phyloP scores from a whole-genome alignment of 1,140 invertebrate genomes.

The Solenopsis fugax region DNA sequence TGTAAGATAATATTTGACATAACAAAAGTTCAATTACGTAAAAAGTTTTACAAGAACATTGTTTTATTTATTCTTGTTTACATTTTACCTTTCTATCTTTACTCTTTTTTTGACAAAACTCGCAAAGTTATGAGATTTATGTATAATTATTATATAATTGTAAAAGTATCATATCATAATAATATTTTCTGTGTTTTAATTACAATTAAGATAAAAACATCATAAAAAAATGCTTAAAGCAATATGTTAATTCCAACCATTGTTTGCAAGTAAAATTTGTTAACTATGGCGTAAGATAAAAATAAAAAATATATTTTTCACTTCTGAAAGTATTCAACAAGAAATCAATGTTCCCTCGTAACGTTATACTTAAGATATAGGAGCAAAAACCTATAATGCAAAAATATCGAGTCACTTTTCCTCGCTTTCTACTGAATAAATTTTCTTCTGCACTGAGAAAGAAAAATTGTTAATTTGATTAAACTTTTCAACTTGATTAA shows the following conservation, averaged over 20 bases:
- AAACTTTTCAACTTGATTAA: no score
- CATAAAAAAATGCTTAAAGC: slow-evolving; percentile 19
- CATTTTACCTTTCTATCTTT: not conserved
- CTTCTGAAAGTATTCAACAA: slow-evolving; percentile 5
- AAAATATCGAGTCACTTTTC: no score
- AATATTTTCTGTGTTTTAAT: slow-evolving; percentile 1
- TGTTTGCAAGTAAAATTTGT: slow-evolving; percentile 19
- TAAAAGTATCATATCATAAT: slow-evolving; percentile 2
- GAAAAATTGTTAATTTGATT: no score
- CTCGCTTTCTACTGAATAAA: no score
- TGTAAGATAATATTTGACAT: not conserved
- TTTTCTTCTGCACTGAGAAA: no score
- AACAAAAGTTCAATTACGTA: not conserved
- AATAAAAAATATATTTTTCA: slow-evolving; percentile 29
- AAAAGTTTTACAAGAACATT: slow-evolving; percentile 41
- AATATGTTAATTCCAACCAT: not conserved
- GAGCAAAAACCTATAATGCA: not conserved
- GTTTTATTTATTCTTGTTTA: not conserved
- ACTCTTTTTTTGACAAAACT: not conserved
- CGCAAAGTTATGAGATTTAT: slow-evolving; percentile 21
- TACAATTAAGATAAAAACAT: not conserved
- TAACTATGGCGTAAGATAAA: not conserved
- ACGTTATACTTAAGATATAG: slow-evolving; percentile 4
- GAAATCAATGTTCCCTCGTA: slow-evolving; percentile 21
- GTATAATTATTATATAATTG: not conserved